Evolutionary conservation across 2,888 invertebrate genomes (phyloP).

Genomic region (Tolmerus cingulatus): DNA sequence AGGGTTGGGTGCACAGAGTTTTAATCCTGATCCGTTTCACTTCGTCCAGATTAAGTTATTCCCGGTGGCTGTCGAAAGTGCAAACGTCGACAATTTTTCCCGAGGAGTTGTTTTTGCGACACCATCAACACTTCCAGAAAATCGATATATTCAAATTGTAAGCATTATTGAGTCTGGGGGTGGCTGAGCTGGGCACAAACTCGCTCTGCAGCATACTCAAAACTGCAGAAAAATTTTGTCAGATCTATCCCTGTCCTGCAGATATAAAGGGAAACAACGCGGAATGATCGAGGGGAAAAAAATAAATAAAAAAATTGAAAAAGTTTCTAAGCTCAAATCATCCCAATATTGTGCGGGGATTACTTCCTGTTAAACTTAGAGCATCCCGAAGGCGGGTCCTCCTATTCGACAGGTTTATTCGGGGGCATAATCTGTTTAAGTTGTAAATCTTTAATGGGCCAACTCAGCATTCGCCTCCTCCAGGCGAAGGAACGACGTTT

Average conservation of each 20-base stretch:
- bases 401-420: constrained; percentile 23
- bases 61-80: background rate
- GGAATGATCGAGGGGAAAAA: constrained; percentile 5
- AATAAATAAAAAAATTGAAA: constrained; percentile 24
- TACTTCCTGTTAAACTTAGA: constrained; percentile 34
- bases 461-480: constrained; percentile 9
- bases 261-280: background rate
- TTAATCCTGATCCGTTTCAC: background rate
- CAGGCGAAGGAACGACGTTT: background rate
- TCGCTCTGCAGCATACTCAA: background rate
- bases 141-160: constrained; percentile 40
- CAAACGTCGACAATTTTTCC: background rate
- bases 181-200: background rate
- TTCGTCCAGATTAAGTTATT: background rate
- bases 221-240: background rate
- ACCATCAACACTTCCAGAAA: constrained; percentile 8
- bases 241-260: background rate
- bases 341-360: constrained; percentile 37
- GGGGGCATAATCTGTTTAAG: constrained; percentile 33
- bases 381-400: background rate
- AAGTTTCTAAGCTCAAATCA: constrained; percentile 41
- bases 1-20: background rate
- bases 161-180: background rate
- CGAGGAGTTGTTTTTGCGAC: background rate
- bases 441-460: constrained; percentile 40